phyloP scores from a whole-genome alignment of 2,888 invertebrate species.

The Orthonevra nobilis region DNA sequence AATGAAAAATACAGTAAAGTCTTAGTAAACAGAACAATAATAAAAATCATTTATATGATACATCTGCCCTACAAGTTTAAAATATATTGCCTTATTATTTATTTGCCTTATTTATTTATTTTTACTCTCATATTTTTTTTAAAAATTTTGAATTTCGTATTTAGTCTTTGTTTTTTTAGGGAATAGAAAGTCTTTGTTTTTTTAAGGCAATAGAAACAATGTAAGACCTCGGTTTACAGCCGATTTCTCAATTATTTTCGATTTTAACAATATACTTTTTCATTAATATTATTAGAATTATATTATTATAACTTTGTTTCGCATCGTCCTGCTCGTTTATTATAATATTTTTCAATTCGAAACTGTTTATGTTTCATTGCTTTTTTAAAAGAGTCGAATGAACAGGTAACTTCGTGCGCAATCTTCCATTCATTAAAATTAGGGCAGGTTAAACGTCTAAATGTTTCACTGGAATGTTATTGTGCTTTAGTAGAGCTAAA shows the following conservation, averaged over 20 bases:
- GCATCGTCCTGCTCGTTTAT: not conserved
- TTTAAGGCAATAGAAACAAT: too few relatives aligned
- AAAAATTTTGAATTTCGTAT: not conserved
- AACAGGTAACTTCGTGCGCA: conserved; percentile 8
- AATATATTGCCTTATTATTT: not conserved
- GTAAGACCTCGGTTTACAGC: conserved; percentile 2
- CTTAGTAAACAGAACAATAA: too few relatives aligned
- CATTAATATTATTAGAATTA: conserved; percentile 5
- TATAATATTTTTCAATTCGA: conserved; percentile 8
- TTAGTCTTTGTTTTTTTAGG: conserved; percentile 5
- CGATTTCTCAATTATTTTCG: conserved; percentile 9
- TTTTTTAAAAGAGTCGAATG: conserved; percentile 10
- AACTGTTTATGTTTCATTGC: conserved; percentile 9
- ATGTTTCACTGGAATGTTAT: conserved; percentile 13
- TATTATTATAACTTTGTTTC: conserved; percentile 5
- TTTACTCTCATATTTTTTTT: not conserved
- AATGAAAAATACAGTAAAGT: too few relatives aligned
- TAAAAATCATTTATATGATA: too few relatives aligned
- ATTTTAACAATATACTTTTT: conserved; percentile 17
- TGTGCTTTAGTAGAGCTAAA: conserved; percentile 7
- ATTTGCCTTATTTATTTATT: not conserved
- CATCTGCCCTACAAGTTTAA: too few relatives aligned
- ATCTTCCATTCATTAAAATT: conserved; percentile 16
- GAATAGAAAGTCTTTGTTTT: too few relatives aligned
- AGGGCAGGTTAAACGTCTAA: conserved; percentile 7